Percentiles rank a stretch among this genome's conserved stretches.
Evolutionary conservation across 1,140 invertebrate genomes (phyloP).

Genomic region (Drosophila dunni): DNA sequence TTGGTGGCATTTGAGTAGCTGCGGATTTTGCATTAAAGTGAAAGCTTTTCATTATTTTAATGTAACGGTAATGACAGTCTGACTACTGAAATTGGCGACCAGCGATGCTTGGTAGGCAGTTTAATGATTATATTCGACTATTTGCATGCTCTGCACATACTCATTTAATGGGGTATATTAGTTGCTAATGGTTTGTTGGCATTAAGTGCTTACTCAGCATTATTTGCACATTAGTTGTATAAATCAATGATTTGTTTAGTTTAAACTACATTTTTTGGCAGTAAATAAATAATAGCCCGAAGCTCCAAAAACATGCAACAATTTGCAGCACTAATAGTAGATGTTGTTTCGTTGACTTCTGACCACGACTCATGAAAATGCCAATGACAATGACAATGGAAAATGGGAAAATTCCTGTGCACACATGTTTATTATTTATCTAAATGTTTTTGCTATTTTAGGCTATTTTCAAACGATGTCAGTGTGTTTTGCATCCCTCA

Average conservation of each 20-base stretch:
- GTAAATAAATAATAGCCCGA: no score
- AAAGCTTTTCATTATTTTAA: constrained; percentile 57
- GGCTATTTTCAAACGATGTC: neutral
- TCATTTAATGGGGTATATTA: constrained; percentile 8
- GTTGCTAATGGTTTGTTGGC: constrained; percentile 9
- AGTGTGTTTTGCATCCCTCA: neutral
- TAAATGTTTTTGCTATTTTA: constrained; percentile 14
- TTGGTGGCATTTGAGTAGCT: constrained; percentile 35
- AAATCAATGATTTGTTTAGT: no score
- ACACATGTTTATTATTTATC: constrained; percentile 64
- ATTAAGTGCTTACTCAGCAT: neutral
- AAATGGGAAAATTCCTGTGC: constrained; percentile 33
- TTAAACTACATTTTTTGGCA: no score
- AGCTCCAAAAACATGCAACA: neutral
- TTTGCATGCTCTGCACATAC: constrained; percentile 9
- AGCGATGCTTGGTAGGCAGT: constrained; percentile 7
- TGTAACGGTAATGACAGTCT: constrained; percentile 40
- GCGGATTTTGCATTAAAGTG: constrained; percentile 46
- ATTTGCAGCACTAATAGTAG: neutral
- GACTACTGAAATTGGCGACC: constrained; percentile 12
- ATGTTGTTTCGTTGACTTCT: constrained; percentile 30
- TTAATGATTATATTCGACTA: constrained; percentile 25
- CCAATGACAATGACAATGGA: constrained; percentile 34
- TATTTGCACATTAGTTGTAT: no score
- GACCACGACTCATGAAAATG: constrained; percentile 48